phyloP scores from a whole-genome alignment of 2,113 vertebrate species.

The Datnioides undecimradiatus region DNA sequence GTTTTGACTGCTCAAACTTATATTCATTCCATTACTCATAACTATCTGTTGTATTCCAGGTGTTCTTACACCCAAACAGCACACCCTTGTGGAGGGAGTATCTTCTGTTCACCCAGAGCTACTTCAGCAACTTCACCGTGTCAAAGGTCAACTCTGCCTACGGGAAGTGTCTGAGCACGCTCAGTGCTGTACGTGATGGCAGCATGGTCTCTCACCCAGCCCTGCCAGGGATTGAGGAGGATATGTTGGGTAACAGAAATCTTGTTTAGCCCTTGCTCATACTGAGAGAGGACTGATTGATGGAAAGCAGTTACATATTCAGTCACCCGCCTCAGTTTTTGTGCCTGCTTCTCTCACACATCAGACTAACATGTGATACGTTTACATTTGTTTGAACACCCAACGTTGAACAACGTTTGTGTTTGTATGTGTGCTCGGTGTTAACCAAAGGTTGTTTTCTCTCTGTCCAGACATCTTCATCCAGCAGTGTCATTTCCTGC shows the following conservation, averaged over 20 bases:
- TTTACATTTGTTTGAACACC: background rate
- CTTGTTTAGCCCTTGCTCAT: background rate
- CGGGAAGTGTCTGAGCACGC: slow-evolving; percentile 92
- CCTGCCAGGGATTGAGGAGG: slow-evolving; percentile 90
- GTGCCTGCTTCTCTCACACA: background rate
- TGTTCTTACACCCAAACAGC: slow-evolving; percentile 96
- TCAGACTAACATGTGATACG: background rate
- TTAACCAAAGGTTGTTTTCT: background rate
- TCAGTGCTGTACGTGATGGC: slow-evolving; percentile 92
- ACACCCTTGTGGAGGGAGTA: slow-evolving; percentile 91
- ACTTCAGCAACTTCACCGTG: slow-evolving; percentile 93
- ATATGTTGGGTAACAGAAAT: slow-evolving; percentile 88
- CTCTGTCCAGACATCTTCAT: slow-evolving; percentile 86
- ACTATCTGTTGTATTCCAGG: slow-evolving; percentile 48
- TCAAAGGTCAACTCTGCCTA: slow-evolving; percentile 90
- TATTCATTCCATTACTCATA: background rate
- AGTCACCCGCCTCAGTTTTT: background rate
- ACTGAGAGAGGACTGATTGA: background rate
- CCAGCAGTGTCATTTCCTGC: slow-evolving; percentile 94
- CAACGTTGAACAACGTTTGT: no score
- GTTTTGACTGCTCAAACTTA: background rate
- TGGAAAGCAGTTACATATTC: background rate
- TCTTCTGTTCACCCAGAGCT: slow-evolving; percentile 93
- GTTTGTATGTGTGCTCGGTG: background rate
- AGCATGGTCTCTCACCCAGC: slow-evolving; percentile 93